Conservation (phyloP, 2,797 vertebrate genomes). For the Scolopax rusticola region DNA sequence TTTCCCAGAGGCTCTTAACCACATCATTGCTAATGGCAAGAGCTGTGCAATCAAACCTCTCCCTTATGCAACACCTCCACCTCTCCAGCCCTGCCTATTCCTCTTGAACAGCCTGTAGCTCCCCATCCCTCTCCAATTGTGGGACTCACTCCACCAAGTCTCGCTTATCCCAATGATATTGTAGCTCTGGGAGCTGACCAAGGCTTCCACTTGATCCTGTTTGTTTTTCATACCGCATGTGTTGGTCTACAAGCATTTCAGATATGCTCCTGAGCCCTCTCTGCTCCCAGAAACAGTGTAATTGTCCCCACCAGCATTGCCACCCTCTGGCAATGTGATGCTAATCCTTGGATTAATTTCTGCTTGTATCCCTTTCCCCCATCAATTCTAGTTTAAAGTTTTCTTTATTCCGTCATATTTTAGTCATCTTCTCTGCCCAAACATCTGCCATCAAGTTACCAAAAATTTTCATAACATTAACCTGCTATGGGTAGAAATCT, state of each 20-base stretch:
- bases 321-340: too few relatives aligned
- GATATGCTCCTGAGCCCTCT: neutral
- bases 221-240: rapidly evolving
- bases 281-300: neutral
- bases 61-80: neutral
- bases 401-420: neutral
- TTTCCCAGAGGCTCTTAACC: neutral
- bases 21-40: neutral
- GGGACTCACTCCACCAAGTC: neutral
- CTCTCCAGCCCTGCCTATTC: neutral
- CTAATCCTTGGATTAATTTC: neutral
- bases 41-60: neutral
- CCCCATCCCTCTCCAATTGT: neutral
- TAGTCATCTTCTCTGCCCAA: neutral
- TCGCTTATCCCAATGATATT: neutral
- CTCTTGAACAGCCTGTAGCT: neutral
- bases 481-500: neutral
- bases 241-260: neutral
- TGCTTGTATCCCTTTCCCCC: neutral
- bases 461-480: neutral
- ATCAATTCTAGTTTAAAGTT: neutral
- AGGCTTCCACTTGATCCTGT: neutral
- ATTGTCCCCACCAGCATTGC: neutral
- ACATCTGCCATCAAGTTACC: neutral
- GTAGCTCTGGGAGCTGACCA: neutral